Evolutionary conservation across 2,113 vertebrate species (phyloP).

Genomic region (Parotia lawesii): DNA sequence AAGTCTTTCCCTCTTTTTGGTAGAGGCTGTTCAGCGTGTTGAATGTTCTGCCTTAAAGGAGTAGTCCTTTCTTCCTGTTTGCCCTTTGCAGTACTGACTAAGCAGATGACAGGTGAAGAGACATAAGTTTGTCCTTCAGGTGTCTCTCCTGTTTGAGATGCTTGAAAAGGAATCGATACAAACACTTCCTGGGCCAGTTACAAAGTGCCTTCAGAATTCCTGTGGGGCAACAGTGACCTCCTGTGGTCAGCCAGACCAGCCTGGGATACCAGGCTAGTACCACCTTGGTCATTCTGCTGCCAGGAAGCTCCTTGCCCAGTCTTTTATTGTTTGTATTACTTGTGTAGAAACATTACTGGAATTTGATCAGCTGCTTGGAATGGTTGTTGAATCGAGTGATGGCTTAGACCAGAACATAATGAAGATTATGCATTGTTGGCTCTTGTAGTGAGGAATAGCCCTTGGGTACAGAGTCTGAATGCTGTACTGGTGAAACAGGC

Average conservation of each 20-base stretch:
- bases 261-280: not conserved
- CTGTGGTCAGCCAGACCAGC: not conserved
- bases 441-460: not conserved
- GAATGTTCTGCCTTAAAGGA: not conserved
- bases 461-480: not conserved
- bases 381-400: not conserved
- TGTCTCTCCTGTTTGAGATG: not conserved
- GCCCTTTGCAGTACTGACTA: not conserved
- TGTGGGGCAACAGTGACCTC: conserved; percentile 45
- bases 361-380: not conserved
- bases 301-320: not conserved
- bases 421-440: not conserved
- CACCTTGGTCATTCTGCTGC: not conserved
- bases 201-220: not conserved
- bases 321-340: not conserved
- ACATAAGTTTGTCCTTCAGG: not conserved
- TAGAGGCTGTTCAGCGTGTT: not conserved
- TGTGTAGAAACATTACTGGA: not conserved
- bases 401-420: not conserved
- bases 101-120: not conserved
- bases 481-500: not conserved
- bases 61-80: not conserved
- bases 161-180: not conserved
- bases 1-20: not conserved
- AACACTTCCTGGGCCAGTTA: not conserved